A percentile compares a stretch with the other conserved stretches of the same genome.
Evolutionary conservation across 2,113 vertebrate species (phyloP).

Genomic region (Chroicocephalus ridibundus): DNA sequence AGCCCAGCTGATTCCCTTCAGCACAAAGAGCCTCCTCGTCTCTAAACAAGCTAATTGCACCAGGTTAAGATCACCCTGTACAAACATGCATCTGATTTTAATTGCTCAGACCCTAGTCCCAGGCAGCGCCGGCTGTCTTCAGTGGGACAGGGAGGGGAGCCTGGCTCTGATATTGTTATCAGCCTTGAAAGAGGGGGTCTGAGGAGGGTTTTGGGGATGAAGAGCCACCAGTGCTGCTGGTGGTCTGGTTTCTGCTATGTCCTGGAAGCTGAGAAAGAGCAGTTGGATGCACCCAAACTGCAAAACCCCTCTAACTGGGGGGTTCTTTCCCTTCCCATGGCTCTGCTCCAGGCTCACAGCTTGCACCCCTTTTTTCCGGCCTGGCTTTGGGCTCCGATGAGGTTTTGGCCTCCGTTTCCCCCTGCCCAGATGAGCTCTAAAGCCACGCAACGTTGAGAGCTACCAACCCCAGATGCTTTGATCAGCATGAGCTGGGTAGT

Average conservation of each 20-base stretch:
- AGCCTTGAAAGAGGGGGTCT: background rate
- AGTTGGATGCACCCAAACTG: background rate
- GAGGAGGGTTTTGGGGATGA: background rate
- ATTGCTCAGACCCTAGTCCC: background rate
- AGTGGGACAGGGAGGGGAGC: background rate
- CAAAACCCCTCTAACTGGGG: background rate
- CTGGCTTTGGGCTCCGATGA: background rate
- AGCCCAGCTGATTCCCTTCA: background rate
- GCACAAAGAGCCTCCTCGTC: background rate
- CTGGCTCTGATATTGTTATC: background rate
- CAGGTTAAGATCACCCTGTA: background rate
- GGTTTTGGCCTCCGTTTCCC: background rate
- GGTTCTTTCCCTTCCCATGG: background rate
- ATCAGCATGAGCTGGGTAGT: accelerated
- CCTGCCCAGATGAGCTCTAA: background rate
- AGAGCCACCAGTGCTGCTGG: background rate
- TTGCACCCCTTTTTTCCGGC: background rate
- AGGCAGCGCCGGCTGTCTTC: accelerated
- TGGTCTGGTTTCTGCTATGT: too few relatives aligned
- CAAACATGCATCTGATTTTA: background rate
- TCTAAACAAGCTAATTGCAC: background rate
- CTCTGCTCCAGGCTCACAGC: background rate
- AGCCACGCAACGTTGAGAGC: accelerated
- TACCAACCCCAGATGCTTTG: background rate
- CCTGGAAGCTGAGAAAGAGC: background rate